Percentiles rank a stretch among this genome's conserved stretches.
These are phyloP conservation scores for Torymus aiolomorphi DNA, from an alignment of 2,888 invertebrate species.

Conservation along the genomic window DNA sequence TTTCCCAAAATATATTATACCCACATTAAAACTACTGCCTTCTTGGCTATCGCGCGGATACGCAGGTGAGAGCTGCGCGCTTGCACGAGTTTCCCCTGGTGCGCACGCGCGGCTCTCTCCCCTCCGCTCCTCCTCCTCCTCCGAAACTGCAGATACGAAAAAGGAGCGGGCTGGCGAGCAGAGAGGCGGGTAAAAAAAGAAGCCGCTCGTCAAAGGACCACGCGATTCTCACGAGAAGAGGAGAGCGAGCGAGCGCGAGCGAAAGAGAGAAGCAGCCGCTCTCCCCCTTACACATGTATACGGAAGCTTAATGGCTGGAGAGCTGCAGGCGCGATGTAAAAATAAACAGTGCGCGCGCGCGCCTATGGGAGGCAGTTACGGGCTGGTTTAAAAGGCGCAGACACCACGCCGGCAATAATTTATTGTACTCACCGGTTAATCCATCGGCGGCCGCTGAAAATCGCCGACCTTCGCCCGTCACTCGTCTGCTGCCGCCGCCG, in stretches of 20 bases:
- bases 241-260: no score
- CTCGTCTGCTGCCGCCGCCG: neutral
- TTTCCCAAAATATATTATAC: no score
- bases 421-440: constrained; percentile 29
- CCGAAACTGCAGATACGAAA: no score
- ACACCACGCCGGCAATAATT: constrained; percentile 1
- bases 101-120: no score
- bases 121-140: no score
- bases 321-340: neutral
- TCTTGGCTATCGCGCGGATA: no score
- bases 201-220: constrained; percentile 4
- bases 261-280: no score
- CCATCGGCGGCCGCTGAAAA: constrained; percentile 30
- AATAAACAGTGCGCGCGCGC: constrained; percentile 14
- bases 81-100: no score
- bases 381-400: neutral
- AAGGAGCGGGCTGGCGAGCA: no score
- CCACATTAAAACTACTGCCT: no score
- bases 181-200: neutral
- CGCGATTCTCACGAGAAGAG: neutral
- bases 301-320: neutral
- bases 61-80: no score
- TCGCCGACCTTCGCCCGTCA: constrained; percentile 41
- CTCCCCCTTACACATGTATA: constrained; percentile 1
- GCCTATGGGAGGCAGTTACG: no score